Percentiles rank a stretch among this genome's conserved stretches.
These are phyloP conservation scores for Drosophila acutilabella DNA, from an alignment of 2,888 invertebrate genomes.

Conservation along the genomic window DNA sequence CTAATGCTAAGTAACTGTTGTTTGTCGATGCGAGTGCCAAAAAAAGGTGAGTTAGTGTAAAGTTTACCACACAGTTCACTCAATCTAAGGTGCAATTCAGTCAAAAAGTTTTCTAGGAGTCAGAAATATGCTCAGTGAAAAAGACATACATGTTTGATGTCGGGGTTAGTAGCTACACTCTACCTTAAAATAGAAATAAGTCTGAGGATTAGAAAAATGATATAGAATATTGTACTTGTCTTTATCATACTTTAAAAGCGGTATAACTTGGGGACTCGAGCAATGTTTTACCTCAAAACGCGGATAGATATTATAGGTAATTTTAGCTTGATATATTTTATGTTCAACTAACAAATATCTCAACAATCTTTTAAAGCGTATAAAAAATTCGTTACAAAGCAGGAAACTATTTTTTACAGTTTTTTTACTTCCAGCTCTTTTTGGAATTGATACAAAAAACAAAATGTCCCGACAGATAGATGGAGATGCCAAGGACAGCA, in stretches of 20 bases:
- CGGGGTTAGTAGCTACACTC: not conserved
- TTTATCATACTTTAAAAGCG: no score
- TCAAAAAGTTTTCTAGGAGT: conserved; percentile 39
- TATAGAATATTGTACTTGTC: no score
- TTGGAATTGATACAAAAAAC: conserved; percentile 44
- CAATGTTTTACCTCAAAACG: no score
- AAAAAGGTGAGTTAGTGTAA: conserved; percentile 20
- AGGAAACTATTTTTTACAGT: not conserved
- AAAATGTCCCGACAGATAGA: conserved; percentile 66
- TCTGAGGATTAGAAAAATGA: not conserved
- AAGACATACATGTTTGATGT: conserved; percentile 15
- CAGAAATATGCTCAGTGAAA: conserved; percentile 28
- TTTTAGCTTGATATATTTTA: no score
- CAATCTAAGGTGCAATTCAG: conserved; percentile 41
- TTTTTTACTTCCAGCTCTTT: conserved; percentile 6
- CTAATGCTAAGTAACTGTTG: conserved; percentile 78
- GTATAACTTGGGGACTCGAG: no score
- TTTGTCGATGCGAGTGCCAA: conserved; percentile 47
- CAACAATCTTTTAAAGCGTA: not conserved
- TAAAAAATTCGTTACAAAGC: not conserved
- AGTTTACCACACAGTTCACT: conserved; percentile 43
- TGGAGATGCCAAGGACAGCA: conserved; percentile 41
- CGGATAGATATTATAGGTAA: no score
- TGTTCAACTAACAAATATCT: not conserved
- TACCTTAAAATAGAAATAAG: not conserved